Evolutionary conservation across 2,888 invertebrate species (phyloP).

Genomic region (Dastarcus helophoroides): DNA sequence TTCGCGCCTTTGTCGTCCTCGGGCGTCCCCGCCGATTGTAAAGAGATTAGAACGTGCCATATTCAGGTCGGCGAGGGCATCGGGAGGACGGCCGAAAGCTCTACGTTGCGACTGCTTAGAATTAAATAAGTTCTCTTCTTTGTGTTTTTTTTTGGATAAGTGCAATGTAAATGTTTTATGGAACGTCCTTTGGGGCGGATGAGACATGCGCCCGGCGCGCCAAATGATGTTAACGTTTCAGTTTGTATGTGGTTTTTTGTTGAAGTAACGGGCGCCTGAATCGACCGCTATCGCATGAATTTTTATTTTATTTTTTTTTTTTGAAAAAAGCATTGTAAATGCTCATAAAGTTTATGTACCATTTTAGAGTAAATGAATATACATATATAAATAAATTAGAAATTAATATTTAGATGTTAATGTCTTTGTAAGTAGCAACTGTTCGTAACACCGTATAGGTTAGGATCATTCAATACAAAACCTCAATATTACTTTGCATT

Average conservation of each 20-base stretch:
- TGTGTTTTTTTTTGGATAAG: slow-evolving; percentile 38
- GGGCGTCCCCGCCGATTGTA: slow-evolving; percentile 11
- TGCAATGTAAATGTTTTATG: slow-evolving; percentile 35
- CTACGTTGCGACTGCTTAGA: slow-evolving; percentile 30
- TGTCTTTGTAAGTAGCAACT: slow-evolving; percentile 42
- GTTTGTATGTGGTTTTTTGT: slow-evolving; percentile 3
- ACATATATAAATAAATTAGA: slow-evolving; percentile 38
- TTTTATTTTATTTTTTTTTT: neutral
- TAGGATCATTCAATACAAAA: slow-evolving; percentile 38
- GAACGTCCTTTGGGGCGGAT: too few species aligned
- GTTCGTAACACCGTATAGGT: slow-evolving; percentile 39
- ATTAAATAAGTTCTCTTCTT: slow-evolving; percentile 27
- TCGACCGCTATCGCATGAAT: neutral
- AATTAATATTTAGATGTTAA: slow-evolving; percentile 38
- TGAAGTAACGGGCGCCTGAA: neutral
- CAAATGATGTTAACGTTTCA: slow-evolving; percentile 4
- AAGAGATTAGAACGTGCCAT: slow-evolving; percentile 30
- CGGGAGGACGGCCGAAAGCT: slow-evolving; percentile 8
- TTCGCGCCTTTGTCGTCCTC: slow-evolving; percentile 5
- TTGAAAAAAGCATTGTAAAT: slow-evolving; percentile 28
- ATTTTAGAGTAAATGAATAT: slow-evolving; percentile 34
- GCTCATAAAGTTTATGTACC: slow-evolving; percentile 28
- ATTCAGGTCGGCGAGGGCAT: slow-evolving; percentile 12
- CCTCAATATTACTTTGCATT: slow-evolving; percentile 24
- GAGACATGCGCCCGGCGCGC: too few species aligned